Base-by-base conservation (phyloP, 2,797 vertebrate genomes). In the Sebastes paucispinis region DNA sequence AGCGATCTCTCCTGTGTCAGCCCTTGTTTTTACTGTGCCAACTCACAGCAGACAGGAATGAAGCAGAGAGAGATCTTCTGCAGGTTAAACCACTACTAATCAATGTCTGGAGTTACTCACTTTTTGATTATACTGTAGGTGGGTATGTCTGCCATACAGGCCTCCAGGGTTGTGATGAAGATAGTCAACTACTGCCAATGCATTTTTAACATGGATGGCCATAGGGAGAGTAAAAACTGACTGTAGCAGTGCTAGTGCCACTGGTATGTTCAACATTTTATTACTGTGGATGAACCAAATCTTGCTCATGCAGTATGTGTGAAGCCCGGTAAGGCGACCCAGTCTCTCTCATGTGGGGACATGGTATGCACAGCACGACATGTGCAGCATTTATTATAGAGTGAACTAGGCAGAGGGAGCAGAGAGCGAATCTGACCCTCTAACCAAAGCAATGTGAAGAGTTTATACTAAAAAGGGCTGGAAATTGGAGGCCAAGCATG, bases 401-500 rank as follows among this genome's bases (percentile, higher is more conserved):
- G 31, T 39, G 31, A 77, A 43, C 43, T 47, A 47, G 43, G 10
- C 39, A 79, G 57, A 43, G 50, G 5, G 25, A 81, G 32, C 27
- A 58, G 27, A 71, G 29, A 63, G 31, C 16, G 1, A 75, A 66
- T 64, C 29, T 59, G 73, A 70, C 31, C 47, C 14, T 67, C 34
- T 66, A 75, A 79, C 77, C 70, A 69, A 77, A 77, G 57, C 22
- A 86, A 82, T n/a, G 32, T 8, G 14, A 70, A 39, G 22, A 64
- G n/a, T 54, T 69, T 76, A 4, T 20, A 34, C 62, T 66, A 36
- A 84, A 75, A 83, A 22, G 29, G 29, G 25, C 25, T 64, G 20
- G 20, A 84, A 87, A 83, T 6, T 20, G 36, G 79, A 78, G 75
- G 43, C 64, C 6, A 73, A 64, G 77, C 55, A 79, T 43, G 47